Evolutionary conservation across 2,888 invertebrate genomes (phyloP), one percentile per base, ranked within the genome.

Genomic region (Choristoneura rosaceana): DNA sequence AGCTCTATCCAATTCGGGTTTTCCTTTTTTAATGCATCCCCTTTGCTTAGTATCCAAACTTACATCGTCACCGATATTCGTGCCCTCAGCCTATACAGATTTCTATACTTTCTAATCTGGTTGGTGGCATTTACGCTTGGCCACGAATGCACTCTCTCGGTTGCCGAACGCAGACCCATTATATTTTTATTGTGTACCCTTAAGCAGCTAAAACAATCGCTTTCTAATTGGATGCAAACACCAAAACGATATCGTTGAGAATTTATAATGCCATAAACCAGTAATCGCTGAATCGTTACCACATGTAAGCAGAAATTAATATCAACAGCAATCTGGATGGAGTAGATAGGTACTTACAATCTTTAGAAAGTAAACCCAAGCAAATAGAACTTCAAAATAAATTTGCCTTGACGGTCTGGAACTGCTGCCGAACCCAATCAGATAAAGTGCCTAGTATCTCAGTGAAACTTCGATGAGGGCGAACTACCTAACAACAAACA

Each of bases 61-160:
- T 41, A 70, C 60, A 66, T 79, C 82, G 81, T 82, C 80, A 78
- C 79, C 75, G 75, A 81, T 76, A 81, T 81, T 81, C 59, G 78
- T 78, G 84, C 85, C 87, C 85, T 86, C 80, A 78, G 82, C 77
- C 80, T 78, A 38, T 38, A 77, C 78, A 77, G 79, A 82, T 90
- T 90, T 90, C 90, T 85, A 64, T 68, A 90, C 92, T 92, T 93
- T 92, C 92, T 92, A 92, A 90, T 90, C 87, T 87, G 82, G 83
- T 82, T 80, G 77, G 79, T 79, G 83, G 85, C 82, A 87, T 89
- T 87, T 87, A 85, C 86, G 85, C 79, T 85, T 84, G 87, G 83
- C 84, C 86, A 85, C 85, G 86, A 89, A 84, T 84, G 84, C 86
- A 81, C 87, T 91, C 89, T 89, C 88, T 87, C 86, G 81, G 82